These are phyloP conservation scores for Piliocolobus tephrosceles DNA, from an alignment of 2,113 vertebrate species.

Conservation along the genomic window DNA sequence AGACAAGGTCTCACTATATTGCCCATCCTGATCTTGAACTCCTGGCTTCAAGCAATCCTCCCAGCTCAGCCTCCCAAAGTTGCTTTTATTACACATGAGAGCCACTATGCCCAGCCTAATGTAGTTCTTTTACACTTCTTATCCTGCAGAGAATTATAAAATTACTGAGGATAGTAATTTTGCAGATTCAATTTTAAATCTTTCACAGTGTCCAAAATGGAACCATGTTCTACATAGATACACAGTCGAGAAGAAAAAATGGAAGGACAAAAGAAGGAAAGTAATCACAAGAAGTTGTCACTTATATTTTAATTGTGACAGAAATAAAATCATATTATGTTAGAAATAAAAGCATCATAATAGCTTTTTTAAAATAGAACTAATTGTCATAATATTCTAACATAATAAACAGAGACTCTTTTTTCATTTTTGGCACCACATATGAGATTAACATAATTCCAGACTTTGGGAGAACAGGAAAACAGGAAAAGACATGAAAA, in stretches of 20 bases:
- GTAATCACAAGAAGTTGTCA: neutral
- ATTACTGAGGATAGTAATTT: neutral
- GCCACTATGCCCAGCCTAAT: too few species aligned
- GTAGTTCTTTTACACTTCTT: neutral
- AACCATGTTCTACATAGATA: neutral
- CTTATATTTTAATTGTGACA: neutral
- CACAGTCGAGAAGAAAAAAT: neutral
- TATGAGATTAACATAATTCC: neutral
- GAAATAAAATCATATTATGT: neutral
- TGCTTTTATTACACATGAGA: too few species aligned
- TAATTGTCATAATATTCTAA: neutral
- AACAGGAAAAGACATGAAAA: neutral
- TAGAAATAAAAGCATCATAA: neutral
- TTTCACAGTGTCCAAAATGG: neutral
- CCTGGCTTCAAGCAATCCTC: too few species aligned
- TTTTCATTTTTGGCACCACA: neutral
- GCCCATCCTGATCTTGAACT: too few species aligned
- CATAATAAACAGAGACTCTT: neutral
- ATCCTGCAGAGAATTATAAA: neutral
- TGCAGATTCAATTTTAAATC: neutral
- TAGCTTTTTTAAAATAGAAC: neutral
- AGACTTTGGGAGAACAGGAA: neutral
- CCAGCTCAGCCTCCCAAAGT: too few species aligned
- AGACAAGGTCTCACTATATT: too few species aligned
- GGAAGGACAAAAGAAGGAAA: neutral